Evolutionary conservation across 1,140 invertebrate genomes (phyloP), one percentile per base, ranked within the genome.

Genomic region (Parapsyche elsis): DNA sequence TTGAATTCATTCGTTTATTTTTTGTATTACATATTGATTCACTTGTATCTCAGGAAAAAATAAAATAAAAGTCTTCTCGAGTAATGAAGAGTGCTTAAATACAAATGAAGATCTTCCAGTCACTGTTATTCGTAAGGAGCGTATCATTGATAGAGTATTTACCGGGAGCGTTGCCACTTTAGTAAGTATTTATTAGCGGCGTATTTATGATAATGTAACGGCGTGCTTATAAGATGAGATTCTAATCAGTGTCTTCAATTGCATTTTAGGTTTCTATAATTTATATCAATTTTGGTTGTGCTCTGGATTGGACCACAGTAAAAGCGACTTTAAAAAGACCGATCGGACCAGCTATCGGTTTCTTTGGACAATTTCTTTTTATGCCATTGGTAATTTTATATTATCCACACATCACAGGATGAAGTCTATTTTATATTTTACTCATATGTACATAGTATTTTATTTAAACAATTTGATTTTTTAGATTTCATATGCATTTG

Each of bases 271-370:
- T 89, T 24, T 93, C 93, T 0, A 88, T 97, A 64, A 92, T 97
- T 80, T 98, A 96, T 85, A 94, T 98, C 61, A 97, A 98, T 87
- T 98, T 98, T 89, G 97, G 97, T 0, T 97, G 96, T 86, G 95
- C 96, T 0, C 90, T 98, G 85, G 93, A 97, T 85, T 92, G 95
- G 89, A 85, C 89, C 0, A 91, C 94, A 5, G 90, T 98, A 5
- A 92, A 91, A 81, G 88, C 91, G 0, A 93, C 94, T 10, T 79
- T 98, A 0, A 92, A 89, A 79, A 91, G 90, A 81, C 97, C 97
- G 0, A 89, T 96, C n/a, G 95, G 94, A 44, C 96, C 96, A 0
- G 86, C 88, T 0, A 95, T 98, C 84, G 96, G 96, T 7, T 93
- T 97, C 80, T 84, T 92, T 9, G 93, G 92, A 74, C 97, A 98